These are phyloP conservation scores for Limnephilus lunatus DNA, from an alignment of 2,888 invertebrate species.

Conservation along the genomic window DNA sequence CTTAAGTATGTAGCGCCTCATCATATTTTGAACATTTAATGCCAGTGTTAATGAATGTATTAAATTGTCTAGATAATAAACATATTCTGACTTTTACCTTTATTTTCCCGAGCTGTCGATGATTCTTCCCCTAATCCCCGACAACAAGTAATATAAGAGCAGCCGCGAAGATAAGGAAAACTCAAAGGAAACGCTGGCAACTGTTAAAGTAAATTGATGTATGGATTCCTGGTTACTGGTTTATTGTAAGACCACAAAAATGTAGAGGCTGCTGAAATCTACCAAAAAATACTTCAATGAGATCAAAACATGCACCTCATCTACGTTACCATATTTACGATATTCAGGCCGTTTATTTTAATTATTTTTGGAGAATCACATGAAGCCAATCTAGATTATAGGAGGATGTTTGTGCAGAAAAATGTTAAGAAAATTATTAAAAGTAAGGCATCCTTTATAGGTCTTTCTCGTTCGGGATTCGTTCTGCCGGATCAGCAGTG, in stretches of 20 bases:
- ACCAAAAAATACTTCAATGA: background rate
- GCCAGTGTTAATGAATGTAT: background rate
- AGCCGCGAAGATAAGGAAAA: background rate
- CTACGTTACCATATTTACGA: background rate
- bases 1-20: background rate
- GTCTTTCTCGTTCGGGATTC: background rate
- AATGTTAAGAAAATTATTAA: background rate
- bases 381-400: background rate
- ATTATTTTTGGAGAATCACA: background rate
- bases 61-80: background rate
- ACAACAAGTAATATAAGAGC: background rate
- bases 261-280: background rate
- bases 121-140: background rate
- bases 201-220: constrained; percentile 2
- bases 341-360: background rate
- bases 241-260: background rate
- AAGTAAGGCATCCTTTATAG: background rate
- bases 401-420: background rate
- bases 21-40: background rate
- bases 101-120: background rate
- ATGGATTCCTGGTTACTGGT: background rate
- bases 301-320: background rate
- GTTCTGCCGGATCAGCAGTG: constrained; percentile 34
- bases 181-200: background rate
- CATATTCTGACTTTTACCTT: background rate